Percentiles rank a stretch among this genome's conserved stretches.
Conservation (phyloP, 2,113 vertebrate species). For the Morone chrysops region DNA sequence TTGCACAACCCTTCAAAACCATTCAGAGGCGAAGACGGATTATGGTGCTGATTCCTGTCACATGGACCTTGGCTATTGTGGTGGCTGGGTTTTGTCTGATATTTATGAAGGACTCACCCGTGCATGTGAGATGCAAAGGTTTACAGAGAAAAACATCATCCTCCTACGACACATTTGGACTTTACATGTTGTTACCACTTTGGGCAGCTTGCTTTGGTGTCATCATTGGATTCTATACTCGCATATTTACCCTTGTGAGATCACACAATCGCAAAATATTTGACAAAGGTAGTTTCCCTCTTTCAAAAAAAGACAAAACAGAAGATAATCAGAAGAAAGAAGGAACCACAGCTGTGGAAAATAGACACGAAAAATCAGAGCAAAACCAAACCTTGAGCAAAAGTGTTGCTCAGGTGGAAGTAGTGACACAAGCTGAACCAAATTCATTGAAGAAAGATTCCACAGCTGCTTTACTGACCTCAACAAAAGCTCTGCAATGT, state of each 20-base stretch:
- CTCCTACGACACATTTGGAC: conserved; percentile 80
- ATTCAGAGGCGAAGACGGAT: conserved; percentile 68
- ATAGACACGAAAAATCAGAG: conserved; percentile 10
- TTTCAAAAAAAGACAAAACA: conserved; percentile 18
- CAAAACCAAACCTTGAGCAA: conserved; percentile 25
- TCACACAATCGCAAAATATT: conserved; percentile 83
- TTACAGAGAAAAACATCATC: background rate
- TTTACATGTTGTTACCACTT: conserved; percentile 81
- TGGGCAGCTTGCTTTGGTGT: conserved; percentile 80
- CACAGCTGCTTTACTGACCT: conserved; percentile 10
- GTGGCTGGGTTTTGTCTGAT: conserved; percentile 70
- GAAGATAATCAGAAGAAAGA: conserved; percentile 25
- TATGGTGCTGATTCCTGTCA: conserved; percentile 70
- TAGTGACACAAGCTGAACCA: conserved; percentile 24
- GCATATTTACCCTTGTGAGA: conserved; percentile 80
- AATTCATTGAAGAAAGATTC: conserved; percentile 38
- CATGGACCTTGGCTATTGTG: conserved; percentile 75
- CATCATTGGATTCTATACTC: conserved; percentile 80
- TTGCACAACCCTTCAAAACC: conserved; percentile 80
- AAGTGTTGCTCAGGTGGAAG: conserved; percentile 15
- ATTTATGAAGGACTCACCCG: conserved; percentile 73
- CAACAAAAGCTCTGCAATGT: conserved; percentile 7
- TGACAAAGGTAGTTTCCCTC: conserved; percentile 72
- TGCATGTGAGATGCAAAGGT: conserved; percentile 75
- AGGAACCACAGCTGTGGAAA: conserved; percentile 26